These are phyloP conservation scores for Baccha elongata DNA, from an alignment of 2,888 invertebrate genomes.

Conservation along the genomic window DNA sequence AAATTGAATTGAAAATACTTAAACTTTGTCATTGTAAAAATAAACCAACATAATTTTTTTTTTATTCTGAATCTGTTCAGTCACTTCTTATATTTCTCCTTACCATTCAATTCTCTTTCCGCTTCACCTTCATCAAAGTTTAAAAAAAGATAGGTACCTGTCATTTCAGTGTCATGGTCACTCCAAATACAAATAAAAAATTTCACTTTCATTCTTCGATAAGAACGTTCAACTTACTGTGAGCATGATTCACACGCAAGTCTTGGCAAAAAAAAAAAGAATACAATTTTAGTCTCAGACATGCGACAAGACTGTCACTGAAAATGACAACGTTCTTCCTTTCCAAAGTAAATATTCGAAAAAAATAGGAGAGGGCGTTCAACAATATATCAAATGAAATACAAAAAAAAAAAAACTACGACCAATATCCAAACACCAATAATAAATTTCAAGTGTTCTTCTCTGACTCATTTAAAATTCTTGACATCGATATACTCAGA, in stretches of 20 bases:
- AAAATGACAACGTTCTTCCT: slow-evolving; percentile 19
- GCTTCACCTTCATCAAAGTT: neutral
- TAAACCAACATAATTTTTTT: neutral
- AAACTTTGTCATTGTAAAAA: neutral
- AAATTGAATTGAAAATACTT: neutral
- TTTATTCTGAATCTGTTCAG: neutral
- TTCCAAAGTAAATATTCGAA: slow-evolving; percentile 11
- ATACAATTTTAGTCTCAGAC: slow-evolving; percentile 14
- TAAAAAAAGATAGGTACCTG: slow-evolving; percentile 6
- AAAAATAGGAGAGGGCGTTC: slow-evolving; percentile 18
- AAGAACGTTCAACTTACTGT: slow-evolving; percentile 19
- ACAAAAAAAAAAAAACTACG: neutral
- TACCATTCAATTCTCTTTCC: slow-evolving; percentile 12
- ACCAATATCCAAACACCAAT: slow-evolving; percentile 22
- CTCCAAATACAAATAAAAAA: neutral
- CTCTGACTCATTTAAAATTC: slow-evolving; percentile 64
- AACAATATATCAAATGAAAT: neutral
- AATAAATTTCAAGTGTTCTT: slow-evolving; percentile 44
- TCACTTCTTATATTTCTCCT: neutral
- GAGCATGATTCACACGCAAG: slow-evolving; percentile 42
- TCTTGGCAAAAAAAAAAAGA: slow-evolving; percentile 1
- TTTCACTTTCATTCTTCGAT: slow-evolving; percentile 61
- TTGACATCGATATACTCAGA: slow-evolving; percentile 34
- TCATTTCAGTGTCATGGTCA: slow-evolving; percentile 52
- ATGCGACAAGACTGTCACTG: slow-evolving; percentile 11